phyloP scores from a whole-genome alignment of 2,888 invertebrate species.

The Trypoxylon attenuatum region DNA sequence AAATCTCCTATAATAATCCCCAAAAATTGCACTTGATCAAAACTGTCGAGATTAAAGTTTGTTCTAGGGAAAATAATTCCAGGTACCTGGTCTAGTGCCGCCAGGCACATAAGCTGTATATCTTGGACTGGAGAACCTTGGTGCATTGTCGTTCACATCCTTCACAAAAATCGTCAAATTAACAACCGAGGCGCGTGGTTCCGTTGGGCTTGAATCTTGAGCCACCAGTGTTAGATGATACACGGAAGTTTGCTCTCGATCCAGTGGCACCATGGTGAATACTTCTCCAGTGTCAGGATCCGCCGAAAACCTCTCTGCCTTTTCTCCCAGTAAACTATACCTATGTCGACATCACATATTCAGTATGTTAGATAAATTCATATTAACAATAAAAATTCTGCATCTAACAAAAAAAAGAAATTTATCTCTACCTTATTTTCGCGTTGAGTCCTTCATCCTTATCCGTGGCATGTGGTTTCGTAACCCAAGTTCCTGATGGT shows the following conservation, averaged over 20 bases:
- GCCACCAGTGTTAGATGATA: slow-evolving; percentile 91
- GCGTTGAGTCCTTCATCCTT: slow-evolving; percentile 90
- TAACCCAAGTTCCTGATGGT: slow-evolving; percentile 85
- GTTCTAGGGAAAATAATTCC: background rate
- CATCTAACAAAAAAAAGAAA: background rate
- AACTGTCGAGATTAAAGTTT: background rate
- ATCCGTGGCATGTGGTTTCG: slow-evolving; percentile 87
- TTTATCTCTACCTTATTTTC: slow-evolving; percentile 84
- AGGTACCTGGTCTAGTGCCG: slow-evolving; percentile 82
- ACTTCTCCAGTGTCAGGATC: slow-evolving; percentile 88
- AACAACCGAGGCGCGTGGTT: slow-evolving; percentile 87
- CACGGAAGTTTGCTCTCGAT: slow-evolving; percentile 85
- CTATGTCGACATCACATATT: too few relatives aligned
- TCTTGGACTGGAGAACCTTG: slow-evolving; percentile 83
- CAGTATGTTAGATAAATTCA: too few relatives aligned
- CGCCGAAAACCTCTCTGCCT: slow-evolving; percentile 87
- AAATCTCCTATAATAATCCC: slow-evolving; percentile 78
- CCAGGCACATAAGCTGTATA: slow-evolving; percentile 90
- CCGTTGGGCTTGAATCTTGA: slow-evolving; percentile 91
- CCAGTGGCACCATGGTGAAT: slow-evolving; percentile 82
- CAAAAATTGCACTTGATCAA: background rate
- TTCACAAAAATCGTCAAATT: slow-evolving; percentile 86
- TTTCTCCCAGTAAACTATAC: slow-evolving; percentile 88
- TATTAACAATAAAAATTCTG: too few relatives aligned
- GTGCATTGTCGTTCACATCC: slow-evolving; percentile 92